Base-by-base conservation (phyloP, 2,113 vertebrate genomes). In the Cricetomys ansorgei region DNA sequence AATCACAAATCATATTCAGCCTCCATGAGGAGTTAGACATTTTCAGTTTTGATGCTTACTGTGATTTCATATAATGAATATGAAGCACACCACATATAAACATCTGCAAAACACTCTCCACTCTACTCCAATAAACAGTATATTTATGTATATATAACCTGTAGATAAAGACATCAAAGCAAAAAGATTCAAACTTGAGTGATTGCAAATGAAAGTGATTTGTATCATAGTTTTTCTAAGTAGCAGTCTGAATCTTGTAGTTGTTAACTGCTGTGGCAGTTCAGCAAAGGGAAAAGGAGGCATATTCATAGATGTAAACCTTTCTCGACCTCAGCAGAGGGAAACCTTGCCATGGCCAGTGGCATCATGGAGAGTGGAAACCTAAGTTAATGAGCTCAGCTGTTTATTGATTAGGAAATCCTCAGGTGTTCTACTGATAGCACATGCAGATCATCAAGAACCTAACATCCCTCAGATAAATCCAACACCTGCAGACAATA, bases 161-260 rank as follows among this genome's bases (percentile, higher is more conserved):
- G 34, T 6, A 1, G 6, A 19, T 76, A 65, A 73, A 9, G 7
- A 6, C 21, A 64, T 1, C 40, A 48, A 9, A 6, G 40, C 25
- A 40, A 88, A 81, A 8, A 87, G 45, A 27, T 11, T 92, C n/a
- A 87, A 57, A 79, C 2, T 64, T 53, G 2, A 91, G 13, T 64
- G n/a, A 23, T 8, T 64, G 0, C 8, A 80, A 89, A 76, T 40
- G 21, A 75, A 88, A 85, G 73, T 57, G 16, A 19, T 75, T 81
- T 87, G 11, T 53, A 53, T 75, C 17, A n/a, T 19, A 8, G 67
- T 37, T 92, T 96, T 90, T 94, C 9, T 93, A 87, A 95, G 67
- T 87, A 87, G 65, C 31, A n/a, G 7, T 40, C 19, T 92, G 27
- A 48, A 45, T 37, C 29, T 4, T 75, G 29, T 2, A n/a, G n/a